A percentile compares a stretch with the other conserved stretches of the same genome.
Evolutionary conservation across 1,140 invertebrate genomes (phyloP).

Genomic region (Palaemon carinicauda): DNA sequence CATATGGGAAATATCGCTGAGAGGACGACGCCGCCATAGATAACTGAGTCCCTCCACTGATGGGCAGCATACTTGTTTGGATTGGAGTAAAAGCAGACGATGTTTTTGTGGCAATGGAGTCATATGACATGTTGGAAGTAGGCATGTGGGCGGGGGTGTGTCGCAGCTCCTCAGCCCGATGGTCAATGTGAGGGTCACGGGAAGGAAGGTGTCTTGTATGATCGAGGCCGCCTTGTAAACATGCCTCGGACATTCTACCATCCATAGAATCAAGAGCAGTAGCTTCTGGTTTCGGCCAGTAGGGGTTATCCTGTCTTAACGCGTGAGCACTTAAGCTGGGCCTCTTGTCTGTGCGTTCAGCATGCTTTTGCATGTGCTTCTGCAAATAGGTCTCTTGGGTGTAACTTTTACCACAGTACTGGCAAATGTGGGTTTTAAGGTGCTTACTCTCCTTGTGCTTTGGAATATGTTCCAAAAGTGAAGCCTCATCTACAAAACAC

Average conservation of each 20-base stretch:
- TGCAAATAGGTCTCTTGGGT: slow-evolving; percentile 98
- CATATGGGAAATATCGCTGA: slow-evolving; percentile 82
- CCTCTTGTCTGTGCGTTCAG: slow-evolving; percentile 88
- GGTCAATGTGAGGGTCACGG: slow-evolving; percentile 63
- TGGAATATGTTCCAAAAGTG: slow-evolving; percentile 95
- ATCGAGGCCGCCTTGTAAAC: slow-evolving; percentile 58
- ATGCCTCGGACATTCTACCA: slow-evolving; percentile 50
- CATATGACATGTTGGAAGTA: slow-evolving; percentile 65
- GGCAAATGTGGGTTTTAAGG: slow-evolving; percentile 98
- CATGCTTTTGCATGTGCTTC: slow-evolving; percentile 99
- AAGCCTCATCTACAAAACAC: slow-evolving; percentile 95
- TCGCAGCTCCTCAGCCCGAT: slow-evolving; percentile 63
- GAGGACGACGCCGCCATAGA: slow-evolving; percentile 62
- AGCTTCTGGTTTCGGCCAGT: slow-evolving; percentile 71
- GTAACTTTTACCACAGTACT: slow-evolving; percentile 98
- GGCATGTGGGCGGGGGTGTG: slow-evolving; percentile 64
- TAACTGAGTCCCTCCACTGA: slow-evolving; percentile 62
- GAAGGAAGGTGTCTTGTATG: slow-evolving; percentile 58
- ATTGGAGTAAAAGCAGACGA: slow-evolving; percentile 92
- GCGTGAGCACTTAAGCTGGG: slow-evolving; percentile 73
- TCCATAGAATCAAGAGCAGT: slow-evolving; percentile 59
- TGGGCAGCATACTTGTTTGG: slow-evolving; percentile 75
- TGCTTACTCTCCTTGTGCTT: slow-evolving; percentile 99
- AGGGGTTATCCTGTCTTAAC: slow-evolving; percentile 75
- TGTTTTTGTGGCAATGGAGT: slow-evolving; percentile 64